Conservation (phyloP, 2,797 vertebrate genomes). For the Mormyrops boulengeri region DNA sequence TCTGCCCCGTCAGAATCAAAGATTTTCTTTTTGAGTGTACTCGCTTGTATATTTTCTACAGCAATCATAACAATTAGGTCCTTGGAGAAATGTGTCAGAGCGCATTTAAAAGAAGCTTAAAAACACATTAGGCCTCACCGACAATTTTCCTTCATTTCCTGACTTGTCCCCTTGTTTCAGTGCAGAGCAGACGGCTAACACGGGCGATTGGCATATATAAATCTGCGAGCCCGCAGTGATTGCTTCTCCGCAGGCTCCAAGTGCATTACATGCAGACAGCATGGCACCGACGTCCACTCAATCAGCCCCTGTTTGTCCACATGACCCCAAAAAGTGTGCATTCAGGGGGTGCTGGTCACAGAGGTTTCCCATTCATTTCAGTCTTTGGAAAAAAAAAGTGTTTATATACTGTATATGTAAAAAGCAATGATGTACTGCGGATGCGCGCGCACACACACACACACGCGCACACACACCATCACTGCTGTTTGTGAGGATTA, state of each 20-base stretch:
- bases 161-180: constrained; percentile 12
- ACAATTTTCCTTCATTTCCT: constrained; percentile 6
- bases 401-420: constrained; percentile 17
- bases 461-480: constrained; percentile 9
- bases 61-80: constrained; percentile 37
- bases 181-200: constrained; percentile 46
- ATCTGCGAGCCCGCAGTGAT: constrained; percentile 54
- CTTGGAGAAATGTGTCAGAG: constrained; percentile 58
- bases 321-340: constrained; percentile 26
- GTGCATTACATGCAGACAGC: constrained; percentile 47
- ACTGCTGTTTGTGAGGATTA: constrained; percentile 24
- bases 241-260: constrained; percentile 51
- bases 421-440: not conserved
- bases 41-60: not conserved
- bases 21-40: not conserved
- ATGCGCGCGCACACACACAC: not conserved
- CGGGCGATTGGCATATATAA: constrained; percentile 50
- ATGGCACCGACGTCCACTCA: constrained; percentile 41
- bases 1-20: not conserved
- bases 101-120: constrained; percentile 56
- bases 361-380: not conserved
- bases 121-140: constrained; percentile 37
- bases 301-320: constrained; percentile 21
- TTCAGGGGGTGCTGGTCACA: not conserved
- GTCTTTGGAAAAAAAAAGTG: constrained; percentile 30